phyloP scores from a whole-genome alignment of 2,888 invertebrate genomes.

The Hoplodrina blanda region DNA sequence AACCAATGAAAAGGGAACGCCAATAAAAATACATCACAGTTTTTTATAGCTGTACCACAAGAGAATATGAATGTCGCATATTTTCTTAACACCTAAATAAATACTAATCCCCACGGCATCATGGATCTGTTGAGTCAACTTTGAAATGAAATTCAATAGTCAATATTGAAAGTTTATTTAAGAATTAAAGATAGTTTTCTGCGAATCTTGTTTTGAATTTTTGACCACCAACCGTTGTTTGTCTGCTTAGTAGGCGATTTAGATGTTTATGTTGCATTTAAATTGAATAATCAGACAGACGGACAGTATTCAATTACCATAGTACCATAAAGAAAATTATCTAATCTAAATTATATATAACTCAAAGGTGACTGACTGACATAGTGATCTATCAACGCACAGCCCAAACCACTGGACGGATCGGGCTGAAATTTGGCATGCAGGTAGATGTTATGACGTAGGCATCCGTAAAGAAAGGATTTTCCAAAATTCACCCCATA shows the following conservation, averaged over 20 bases:
- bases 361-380: too few species aligned
- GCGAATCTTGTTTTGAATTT: slow-evolving; percentile 53
- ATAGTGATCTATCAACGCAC: too few species aligned
- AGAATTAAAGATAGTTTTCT: slow-evolving; percentile 46
- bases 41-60: slow-evolving; percentile 45
- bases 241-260: slow-evolving; percentile 5
- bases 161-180: slow-evolving; percentile 62
- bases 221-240: slow-evolving; percentile 35
- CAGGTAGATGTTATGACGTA: too few species aligned
- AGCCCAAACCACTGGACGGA: too few species aligned
- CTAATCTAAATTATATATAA: too few species aligned
- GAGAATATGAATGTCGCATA: slow-evolving; percentile 51
- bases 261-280: background rate
- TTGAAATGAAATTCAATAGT: slow-evolving; percentile 52
- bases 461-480: too few species aligned
- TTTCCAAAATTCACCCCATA: too few species aligned
- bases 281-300: background rate
- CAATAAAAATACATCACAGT: slow-evolving; percentile 48
- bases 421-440: too few species aligned
- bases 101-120: slow-evolving; percentile 43
- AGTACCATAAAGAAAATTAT: too few species aligned
- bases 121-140: slow-evolving; percentile 44
- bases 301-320: too few species aligned
- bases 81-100: slow-evolving; percentile 63
- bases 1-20: slow-evolving; percentile 37